These are phyloP conservation scores for Eciton burchellii DNA, from an alignment of 1,140 invertebrate species.

Conservation along the genomic window DNA sequence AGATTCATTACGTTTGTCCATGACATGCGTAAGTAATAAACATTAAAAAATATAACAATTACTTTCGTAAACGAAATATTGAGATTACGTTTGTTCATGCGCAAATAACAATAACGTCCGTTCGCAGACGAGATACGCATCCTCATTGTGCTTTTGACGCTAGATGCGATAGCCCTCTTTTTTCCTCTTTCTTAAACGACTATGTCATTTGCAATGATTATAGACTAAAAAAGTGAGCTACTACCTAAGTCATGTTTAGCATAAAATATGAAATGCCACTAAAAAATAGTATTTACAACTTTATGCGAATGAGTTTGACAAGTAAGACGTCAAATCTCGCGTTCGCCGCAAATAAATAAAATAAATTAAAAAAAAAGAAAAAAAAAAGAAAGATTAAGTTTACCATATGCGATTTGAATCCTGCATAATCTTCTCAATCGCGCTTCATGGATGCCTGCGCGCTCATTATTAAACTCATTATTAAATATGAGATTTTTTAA, in stretches of 20 bases:
- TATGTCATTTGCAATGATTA: not conserved
- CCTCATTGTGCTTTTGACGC: not conserved
- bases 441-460: not conserved
- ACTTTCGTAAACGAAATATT: not conserved
- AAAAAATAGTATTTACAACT: constrained; percentile 26
- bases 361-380: constrained; percentile 36
- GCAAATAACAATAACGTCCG: too few relatives aligned
- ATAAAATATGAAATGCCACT: not conserved
- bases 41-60: constrained; percentile 30
- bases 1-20: not conserved
- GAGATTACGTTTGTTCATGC: constrained; percentile 17
- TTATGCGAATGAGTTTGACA: not conserved
- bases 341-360: constrained; percentile 45
- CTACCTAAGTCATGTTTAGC: not conserved
- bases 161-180: not conserved
- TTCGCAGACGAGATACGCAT: constrained; percentile 2
- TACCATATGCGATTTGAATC: constrained; percentile 9
- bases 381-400: constrained; percentile 27
- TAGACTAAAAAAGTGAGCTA: not conserved
- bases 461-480: not conserved
- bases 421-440: constrained; percentile 1
- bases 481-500: not conserved
- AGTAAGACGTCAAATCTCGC: not conserved
- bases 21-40: not conserved
- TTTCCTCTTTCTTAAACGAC: not conserved